phyloP scores from a whole-genome alignment of 2,113 vertebrate genomes.

The Craseonycteris thonglongyai region DNA sequence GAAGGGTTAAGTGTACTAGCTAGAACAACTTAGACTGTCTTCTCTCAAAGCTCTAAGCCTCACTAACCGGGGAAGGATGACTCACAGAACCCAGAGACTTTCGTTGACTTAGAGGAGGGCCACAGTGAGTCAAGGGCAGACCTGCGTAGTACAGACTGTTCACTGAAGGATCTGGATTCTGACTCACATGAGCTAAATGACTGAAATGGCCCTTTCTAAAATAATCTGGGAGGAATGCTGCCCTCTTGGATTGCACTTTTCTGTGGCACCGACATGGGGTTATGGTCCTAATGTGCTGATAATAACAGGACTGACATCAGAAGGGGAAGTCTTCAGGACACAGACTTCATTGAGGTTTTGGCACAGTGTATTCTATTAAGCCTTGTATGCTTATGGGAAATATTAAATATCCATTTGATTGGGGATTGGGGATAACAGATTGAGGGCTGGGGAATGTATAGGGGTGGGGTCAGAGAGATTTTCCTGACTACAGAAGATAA shows the following conservation, averaged over 20 bases:
- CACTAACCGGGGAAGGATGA: background rate
- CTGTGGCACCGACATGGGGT: background rate
- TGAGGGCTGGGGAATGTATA: background rate
- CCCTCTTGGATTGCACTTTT: background rate
- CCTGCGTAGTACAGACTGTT: background rate
- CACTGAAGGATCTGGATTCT: background rate
- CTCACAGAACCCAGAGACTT: background rate
- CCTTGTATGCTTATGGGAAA: constrained; percentile 47
- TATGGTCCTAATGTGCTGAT: constrained; percentile 21
- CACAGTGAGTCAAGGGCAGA: background rate
- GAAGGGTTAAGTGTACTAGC: constrained; percentile 6
- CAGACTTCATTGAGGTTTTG: background rate
- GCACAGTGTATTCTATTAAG: constrained; percentile 23
- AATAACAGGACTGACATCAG: constrained; percentile 37
- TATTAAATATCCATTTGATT: constrained; percentile 53
- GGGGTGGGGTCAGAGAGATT: background rate
- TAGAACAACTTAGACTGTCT: background rate
- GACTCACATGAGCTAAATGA: background rate
- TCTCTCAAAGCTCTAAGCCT: constrained; percentile 11
- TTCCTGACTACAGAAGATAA: constrained; percentile 47
- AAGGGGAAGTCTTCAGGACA: constrained; percentile 32
- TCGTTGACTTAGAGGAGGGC: background rate
- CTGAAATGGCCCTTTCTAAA: background rate
- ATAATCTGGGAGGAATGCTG: constrained; percentile 28
- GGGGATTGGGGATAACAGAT: background rate